phyloP scores from a whole-genome alignment of 2,797 vertebrate species.

The Sebastiscus albofasciatus region DNA sequence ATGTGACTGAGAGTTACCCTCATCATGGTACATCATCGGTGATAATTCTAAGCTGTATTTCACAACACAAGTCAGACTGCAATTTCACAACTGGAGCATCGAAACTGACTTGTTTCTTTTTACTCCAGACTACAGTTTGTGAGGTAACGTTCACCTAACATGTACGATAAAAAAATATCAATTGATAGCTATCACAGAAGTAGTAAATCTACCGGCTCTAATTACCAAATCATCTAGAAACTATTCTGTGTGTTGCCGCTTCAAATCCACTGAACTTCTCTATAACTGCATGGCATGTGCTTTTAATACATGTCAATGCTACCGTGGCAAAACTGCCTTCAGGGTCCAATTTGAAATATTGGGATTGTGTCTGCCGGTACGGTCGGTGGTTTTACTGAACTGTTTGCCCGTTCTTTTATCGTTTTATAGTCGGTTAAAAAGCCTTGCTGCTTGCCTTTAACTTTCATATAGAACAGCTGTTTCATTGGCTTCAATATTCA shows the following conservation, averaged over 20 bases:
- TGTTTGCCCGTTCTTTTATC: not conserved
- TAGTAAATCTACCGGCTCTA: slow-evolving; percentile 7
- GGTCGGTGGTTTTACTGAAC: not conserved
- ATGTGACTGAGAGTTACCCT: not conserved
- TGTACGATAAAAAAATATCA: slow-evolving; percentile 39
- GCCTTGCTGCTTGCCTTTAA: not conserved
- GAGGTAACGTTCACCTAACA: slow-evolving; percentile 17
- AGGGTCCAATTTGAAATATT: not conserved
- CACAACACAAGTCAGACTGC: slow-evolving; percentile 26
- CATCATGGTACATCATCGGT: not conserved
- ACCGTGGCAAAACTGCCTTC: not conserved
- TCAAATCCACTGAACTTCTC: not conserved
- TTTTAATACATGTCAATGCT: slow-evolving; percentile 15
- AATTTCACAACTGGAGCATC: slow-evolving; percentile 16
- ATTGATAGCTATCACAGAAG: slow-evolving; percentile 23
- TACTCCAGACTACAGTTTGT: not conserved
- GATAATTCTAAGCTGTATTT: not conserved
- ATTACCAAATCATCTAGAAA: slow-evolving; percentile 3
- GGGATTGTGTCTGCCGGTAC: not conserved
- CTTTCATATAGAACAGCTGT: not conserved
- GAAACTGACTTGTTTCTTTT: not conserved
- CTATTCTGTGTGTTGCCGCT: not conserved
- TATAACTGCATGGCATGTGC: not conserved
- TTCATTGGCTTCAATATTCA: not conserved
- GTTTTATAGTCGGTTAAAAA: not conserved